A percentile compares a stretch with the other conserved stretches of the same genome.
Conservation (phyloP, 1,140 invertebrate genomes). For the Drosophila erecta region DNA sequence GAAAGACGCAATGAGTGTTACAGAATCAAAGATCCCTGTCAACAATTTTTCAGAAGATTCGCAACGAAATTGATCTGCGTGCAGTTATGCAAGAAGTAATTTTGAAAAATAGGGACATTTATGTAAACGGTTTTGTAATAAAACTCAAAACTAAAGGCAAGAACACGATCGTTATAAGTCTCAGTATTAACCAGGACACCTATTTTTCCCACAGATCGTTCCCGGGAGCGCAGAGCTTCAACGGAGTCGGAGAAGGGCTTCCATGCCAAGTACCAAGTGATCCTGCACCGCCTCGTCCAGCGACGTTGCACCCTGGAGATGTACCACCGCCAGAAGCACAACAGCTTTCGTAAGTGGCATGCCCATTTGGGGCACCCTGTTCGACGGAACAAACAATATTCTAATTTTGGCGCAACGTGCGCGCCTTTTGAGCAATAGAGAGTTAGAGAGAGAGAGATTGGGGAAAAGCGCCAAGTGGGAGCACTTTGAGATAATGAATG, state of each 20-base stretch:
- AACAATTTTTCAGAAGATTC: neutral
- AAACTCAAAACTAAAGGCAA: too few species aligned
- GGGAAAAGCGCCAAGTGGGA: conserved; percentile 15
- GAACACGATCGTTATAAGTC: too few species aligned
- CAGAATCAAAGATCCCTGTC: neutral
- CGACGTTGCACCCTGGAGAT: conserved; percentile 96
- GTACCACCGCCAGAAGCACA: conserved; percentile 93
- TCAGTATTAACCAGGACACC: too few species aligned
- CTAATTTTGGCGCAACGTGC: conserved; percentile 75
- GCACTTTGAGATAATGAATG: conserved; percentile 45
- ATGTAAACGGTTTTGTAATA: too few species aligned
- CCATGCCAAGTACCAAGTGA: conserved; percentile 92
- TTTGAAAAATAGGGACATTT: too few species aligned
- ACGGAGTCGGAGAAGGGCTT: conserved; percentile 95
- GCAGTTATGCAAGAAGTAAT: neutral
- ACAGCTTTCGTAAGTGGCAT: conserved; percentile 91
- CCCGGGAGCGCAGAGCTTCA: conserved; percentile 87
- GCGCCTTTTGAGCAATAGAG: conserved; percentile 14
- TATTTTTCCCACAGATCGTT: conserved; percentile 55
- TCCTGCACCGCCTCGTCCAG: conserved; percentile 95
- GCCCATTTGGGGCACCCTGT: conserved; percentile 51
- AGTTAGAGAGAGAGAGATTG: conserved; percentile 8
- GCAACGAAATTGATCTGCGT: neutral
- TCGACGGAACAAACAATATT: conserved; percentile 26
- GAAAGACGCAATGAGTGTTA: neutral